Conservation (phyloP, 2,888 invertebrate species). For the Aphidius colemani region DNA sequence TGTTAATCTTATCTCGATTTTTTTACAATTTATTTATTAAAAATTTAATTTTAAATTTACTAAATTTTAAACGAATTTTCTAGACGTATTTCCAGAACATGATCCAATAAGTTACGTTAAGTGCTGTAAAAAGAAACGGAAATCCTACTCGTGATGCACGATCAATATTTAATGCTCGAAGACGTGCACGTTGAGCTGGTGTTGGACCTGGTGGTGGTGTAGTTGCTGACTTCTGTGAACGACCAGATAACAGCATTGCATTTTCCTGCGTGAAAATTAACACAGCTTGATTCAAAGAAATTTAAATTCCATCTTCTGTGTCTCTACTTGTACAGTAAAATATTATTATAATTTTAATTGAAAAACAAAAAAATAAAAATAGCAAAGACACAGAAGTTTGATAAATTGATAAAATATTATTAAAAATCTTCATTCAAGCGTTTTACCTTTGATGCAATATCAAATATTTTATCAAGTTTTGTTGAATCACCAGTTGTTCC, state of each 20-base stretch:
- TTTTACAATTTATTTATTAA: background rate
- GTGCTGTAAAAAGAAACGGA: conserved; percentile 70
- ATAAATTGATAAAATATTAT: conserved; percentile 14
- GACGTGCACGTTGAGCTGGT: conserved; percentile 67
- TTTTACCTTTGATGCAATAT: conserved; percentile 61
- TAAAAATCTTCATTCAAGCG: conserved; percentile 35
- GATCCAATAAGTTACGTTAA: conserved; percentile 75
- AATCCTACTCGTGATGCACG: conserved; percentile 73
- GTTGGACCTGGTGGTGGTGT: conserved; percentile 59
- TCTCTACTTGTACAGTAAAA: conserved; percentile 34
- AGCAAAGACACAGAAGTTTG: conserved; percentile 44
- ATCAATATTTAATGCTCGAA: conserved; percentile 73
- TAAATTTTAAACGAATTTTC: conserved; percentile 37
- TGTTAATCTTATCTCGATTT: background rate
- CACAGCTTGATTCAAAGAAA: conserved; percentile 47
- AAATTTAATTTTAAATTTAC: conserved; percentile 22
- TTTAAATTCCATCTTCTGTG: conserved; percentile 40
- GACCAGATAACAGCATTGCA: conserved; percentile 56
- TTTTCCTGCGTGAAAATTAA: conserved; percentile 56
- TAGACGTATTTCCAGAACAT: conserved; percentile 75
- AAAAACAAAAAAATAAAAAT: background rate
- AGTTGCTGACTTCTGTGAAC: conserved; percentile 56
- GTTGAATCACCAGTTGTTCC: conserved; percentile 57
- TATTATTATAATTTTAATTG: background rate
- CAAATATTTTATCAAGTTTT: conserved; percentile 64